phyloP scores from a whole-genome alignment of 2,113 vertebrate genomes.

The Leuciscus idus region DNA sequence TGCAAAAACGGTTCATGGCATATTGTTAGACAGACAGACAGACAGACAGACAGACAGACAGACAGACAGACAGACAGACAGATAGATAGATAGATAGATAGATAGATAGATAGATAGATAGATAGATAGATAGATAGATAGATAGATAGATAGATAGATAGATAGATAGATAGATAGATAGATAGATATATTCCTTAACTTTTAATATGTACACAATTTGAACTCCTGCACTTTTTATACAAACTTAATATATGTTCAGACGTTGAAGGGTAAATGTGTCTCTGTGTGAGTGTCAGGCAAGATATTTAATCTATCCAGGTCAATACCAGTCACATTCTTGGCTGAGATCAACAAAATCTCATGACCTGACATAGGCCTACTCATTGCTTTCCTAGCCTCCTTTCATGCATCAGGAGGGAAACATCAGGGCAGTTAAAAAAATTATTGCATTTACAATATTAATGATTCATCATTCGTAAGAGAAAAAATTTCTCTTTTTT shows the following conservation, averaged over 20 bases:
- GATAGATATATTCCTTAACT: too few species aligned
- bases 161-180: too few species aligned
- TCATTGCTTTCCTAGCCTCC: not conserved
- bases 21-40: not conserved
- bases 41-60: too few species aligned
- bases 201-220: slow-evolving; percentile 42
- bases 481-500: not conserved
- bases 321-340: not conserved
- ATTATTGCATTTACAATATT: too few species aligned
- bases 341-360: slow-evolving; percentile 3
- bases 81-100: too few species aligned
- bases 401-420: not conserved
- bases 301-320: slow-evolving; percentile 3
- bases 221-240: slow-evolving; percentile 18
- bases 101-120: too few species aligned
- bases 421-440: not conserved
- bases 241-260: not conserved
- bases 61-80: too few species aligned
- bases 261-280: slow-evolving; percentile 2
- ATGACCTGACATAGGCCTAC: not conserved
- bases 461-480: not conserved
- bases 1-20: not conserved
- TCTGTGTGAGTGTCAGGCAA: not conserved
- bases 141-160: too few species aligned
- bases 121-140: too few species aligned